phyloP scores from a whole-genome alignment of 2,113 vertebrate species.

The Chaetorhynchus papuensis region DNA sequence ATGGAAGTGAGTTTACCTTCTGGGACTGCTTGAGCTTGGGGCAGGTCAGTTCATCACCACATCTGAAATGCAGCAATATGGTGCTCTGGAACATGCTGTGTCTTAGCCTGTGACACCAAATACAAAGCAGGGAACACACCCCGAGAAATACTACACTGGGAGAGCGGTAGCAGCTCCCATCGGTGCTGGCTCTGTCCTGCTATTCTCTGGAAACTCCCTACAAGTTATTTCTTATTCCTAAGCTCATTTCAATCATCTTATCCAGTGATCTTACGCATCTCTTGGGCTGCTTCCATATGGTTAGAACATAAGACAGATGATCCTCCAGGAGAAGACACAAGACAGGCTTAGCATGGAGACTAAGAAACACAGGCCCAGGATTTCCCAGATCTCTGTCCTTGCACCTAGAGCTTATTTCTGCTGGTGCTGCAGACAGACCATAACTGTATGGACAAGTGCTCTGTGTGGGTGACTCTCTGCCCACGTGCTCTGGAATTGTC shows the following conservation, averaged over 20 bases:
- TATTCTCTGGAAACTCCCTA: neutral
- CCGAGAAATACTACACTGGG: neutral
- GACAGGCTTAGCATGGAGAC: neutral
- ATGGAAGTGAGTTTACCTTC: neutral
- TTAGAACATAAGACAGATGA: neutral
- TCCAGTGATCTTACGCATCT: neutral
- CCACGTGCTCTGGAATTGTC: neutral
- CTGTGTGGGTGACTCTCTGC: neutral
- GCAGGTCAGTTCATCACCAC: neutral
- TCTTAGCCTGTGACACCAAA: neutral
- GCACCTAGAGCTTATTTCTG: neutral
- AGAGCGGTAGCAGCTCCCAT: neutral
- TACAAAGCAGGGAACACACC: neutral
- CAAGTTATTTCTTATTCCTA: neutral
- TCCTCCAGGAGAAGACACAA: neutral
- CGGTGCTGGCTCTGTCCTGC: neutral
- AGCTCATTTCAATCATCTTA: neutral
- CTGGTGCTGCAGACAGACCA: neutral
- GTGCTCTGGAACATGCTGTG: rapidly evolving
- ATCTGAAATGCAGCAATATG: neutral
- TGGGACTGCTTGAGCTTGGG: neutral
- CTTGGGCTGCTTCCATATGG: neutral
- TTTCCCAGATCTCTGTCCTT: neutral
- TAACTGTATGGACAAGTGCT: neutral
- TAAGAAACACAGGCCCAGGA: neutral